Evolutionary conservation across 2,113 vertebrate species (phyloP), one percentile per base, ranked within the genome.

Genomic region (Trogon surrucura): DNA sequence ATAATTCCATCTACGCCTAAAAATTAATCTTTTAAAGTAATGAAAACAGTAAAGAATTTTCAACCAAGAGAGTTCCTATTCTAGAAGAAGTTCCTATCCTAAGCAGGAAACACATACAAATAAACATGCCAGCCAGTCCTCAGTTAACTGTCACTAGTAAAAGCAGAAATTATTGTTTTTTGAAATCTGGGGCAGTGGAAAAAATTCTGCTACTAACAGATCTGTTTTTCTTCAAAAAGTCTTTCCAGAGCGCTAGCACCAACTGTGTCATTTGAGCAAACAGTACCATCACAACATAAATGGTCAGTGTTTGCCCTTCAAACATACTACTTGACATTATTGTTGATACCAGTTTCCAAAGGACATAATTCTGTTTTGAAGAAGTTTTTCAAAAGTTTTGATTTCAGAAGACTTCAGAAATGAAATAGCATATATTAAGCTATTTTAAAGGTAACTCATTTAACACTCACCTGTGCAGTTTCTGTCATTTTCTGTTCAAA

Each of bases 401-500:
- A 29, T 38, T 91, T 74, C 70, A 85, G 17, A 38, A 17, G 5
- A 23, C 41, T 91, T 70, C 50, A 80, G 45, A 67, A 44, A 71
- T 27, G 10, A 91, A 89, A 64, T 1, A 51, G 20, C 27, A 57
- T 6, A 5, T 18, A 69, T 23, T 30, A 38, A 78, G 23, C 2
- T 23, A 70, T n/a, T 80, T 62, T 30, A 85, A 84, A 81, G 5
- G 20, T 41, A 71, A 62, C 9, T 67, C 1, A 62, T 58, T 91
- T 48, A 96, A 95, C 83, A 96, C 97, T 97, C 97, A 99, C 99
- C 98, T 99, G 99, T 80, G 99, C 98, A 26, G 99, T 99, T 97
- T 99, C 99, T 85, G 98, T 98, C 99, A 99, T 99, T 97, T 99
- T 99, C 96, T 99, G 98, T 93, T 99, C 99, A 98, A 99, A 99